Percentiles rank a stretch among this genome's conserved stretches.
Evolutionary conservation across 1,140 invertebrate species (phyloP).

Genomic region (Frieseomelitta varia): DNA sequence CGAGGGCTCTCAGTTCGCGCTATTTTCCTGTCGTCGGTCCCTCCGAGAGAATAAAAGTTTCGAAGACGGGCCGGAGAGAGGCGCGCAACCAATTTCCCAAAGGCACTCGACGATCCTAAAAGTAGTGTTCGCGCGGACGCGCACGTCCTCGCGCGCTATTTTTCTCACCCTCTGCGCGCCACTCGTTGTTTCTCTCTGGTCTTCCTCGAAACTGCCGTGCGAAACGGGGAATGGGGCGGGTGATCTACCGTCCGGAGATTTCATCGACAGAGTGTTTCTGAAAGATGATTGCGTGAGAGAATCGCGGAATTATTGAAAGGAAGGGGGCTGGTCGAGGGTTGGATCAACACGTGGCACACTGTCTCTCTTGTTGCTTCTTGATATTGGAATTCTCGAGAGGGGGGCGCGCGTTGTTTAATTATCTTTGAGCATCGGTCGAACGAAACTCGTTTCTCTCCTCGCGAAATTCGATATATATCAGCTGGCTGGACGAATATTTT

Average conservation of each 20-base stretch:
- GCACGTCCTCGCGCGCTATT: constrained; percentile 50
- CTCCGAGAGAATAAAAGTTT: constrained; percentile 76
- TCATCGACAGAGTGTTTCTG: neutral
- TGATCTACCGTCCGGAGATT: neutral
- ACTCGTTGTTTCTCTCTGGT: neutral
- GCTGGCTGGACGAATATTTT: too few relatives aligned
- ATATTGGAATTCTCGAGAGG: neutral
- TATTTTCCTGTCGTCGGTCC: constrained; percentile 72
- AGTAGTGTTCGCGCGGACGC: constrained; percentile 60
- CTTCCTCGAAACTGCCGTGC: neutral
- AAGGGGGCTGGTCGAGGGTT: neutral
- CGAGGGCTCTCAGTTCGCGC: constrained; percentile 65
- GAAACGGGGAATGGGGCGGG: neutral
- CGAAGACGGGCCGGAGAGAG: constrained; percentile 55
- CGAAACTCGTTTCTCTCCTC: neutral
- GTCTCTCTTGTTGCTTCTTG: neutral
- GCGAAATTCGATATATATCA: neutral
- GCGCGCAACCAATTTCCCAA: constrained; percentile 76
- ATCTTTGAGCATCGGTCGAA: neutral
- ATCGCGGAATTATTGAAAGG: neutral
- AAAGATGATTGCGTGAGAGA: neutral
- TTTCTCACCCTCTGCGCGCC: constrained; percentile 18
- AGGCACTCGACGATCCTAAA: constrained; percentile 66
- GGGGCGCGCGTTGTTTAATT: neutral
- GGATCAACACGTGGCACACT: neutral